phyloP scores from a whole-genome alignment of 2,888 invertebrate species.

The Agelastica alni region DNA sequence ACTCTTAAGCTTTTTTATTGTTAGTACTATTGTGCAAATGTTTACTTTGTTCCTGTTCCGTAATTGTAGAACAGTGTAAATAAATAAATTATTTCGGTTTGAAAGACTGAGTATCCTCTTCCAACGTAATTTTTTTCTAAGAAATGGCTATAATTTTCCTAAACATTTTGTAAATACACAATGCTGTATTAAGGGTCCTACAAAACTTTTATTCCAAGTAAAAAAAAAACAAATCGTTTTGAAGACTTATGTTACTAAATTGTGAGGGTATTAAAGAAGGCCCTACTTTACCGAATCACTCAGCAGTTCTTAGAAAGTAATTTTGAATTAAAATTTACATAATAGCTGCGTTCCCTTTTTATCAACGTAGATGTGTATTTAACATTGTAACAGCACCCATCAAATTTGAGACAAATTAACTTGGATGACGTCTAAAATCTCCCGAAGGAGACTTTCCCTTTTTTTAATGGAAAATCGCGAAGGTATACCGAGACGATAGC shows the following conservation, averaged over 20 bases:
- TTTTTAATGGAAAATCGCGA: conserved; percentile 7
- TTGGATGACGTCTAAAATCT: conserved; percentile 4
- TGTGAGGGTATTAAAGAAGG: conserved; percentile 33
- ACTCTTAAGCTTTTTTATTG: too few species aligned
- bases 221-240: conserved; percentile 37
- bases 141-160: too few species aligned
- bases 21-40: too few species aligned
- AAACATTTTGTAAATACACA: too few species aligned
- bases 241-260: conserved; percentile 43
- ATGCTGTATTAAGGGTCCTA: too few species aligned
- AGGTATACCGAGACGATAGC: neutral
- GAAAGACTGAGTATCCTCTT: too few species aligned
- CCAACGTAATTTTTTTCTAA: too few species aligned
- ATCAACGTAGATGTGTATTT: conserved; percentile 29
- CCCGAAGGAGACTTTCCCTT: conserved; percentile 5
- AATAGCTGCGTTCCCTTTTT: conserved; percentile 31
- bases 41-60: neutral
- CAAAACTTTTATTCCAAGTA: neutral
- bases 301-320: conserved; percentile 40
- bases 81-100: too few species aligned
- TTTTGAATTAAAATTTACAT: conserved; percentile 44
- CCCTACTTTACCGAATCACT: conserved; percentile 37
- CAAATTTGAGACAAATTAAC: conserved; percentile 27
- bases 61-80: neutral
- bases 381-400: conserved; percentile 26